Percentiles rank a stretch among this genome's conserved stretches.
Evolutionary conservation across 2,888 invertebrate genomes (phyloP).

Genomic region (Theretra japonica): DNA sequence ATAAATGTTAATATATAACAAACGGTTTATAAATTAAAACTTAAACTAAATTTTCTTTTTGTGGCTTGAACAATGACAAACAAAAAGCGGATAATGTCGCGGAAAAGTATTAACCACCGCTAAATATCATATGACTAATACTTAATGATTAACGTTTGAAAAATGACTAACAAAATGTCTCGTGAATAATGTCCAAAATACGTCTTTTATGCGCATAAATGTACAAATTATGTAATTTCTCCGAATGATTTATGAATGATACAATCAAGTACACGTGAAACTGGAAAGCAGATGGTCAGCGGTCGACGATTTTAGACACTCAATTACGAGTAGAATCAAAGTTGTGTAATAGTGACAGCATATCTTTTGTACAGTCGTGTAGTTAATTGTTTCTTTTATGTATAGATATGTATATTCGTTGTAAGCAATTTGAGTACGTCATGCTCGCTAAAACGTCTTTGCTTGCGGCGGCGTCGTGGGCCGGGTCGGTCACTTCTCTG

Average conservation of each 20-base stretch:
- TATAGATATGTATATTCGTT: no score
- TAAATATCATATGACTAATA: neutral
- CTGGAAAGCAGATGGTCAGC: slow-evolving; percentile 15
- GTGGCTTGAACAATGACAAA: neutral
- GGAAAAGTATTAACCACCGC: neutral
- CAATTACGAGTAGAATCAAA: neutral
- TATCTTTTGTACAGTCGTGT: neutral
- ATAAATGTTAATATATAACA: no score
- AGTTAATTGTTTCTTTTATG: no score
- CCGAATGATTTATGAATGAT: neutral
- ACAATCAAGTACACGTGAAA: neutral
- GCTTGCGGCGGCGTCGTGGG: no score
- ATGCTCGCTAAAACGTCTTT: no score
- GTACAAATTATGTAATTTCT: slow-evolving; percentile 10
- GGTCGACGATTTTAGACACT: neutral
- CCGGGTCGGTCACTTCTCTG: no score
- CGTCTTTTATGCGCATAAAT: neutral
- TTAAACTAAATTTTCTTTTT: neutral
- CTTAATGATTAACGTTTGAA: neutral
- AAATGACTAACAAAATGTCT: neutral
- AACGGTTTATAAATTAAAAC: no score
- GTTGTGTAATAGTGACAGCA: slow-evolving; percentile 1
- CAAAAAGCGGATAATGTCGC: neutral
- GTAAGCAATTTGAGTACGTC: no score
- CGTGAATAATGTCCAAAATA: neutral